Percentiles rank a stretch among this genome's conserved stretches.
These are phyloP conservation scores for Morpho helenor DNA, from an alignment of 2,888 invertebrate species.

Conservation along the genomic window DNA sequence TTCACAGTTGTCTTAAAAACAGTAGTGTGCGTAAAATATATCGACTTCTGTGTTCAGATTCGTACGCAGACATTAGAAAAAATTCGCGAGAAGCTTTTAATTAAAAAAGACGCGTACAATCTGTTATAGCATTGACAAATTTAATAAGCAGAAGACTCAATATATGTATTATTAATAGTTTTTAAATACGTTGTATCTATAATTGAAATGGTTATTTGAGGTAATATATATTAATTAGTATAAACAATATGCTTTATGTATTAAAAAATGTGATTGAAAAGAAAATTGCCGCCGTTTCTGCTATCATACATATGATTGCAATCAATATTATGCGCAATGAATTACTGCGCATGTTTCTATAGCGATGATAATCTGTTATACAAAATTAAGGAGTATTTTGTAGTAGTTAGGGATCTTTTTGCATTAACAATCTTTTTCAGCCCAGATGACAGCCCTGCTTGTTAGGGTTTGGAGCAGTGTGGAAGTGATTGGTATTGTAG, in stretches of 20 bases:
- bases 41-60: no score
- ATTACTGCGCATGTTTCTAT: slow-evolving; percentile 71
- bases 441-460: slow-evolving; percentile 62
- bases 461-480: slow-evolving; percentile 53
- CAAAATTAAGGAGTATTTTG: slow-evolving; percentile 31
- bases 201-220: no score
- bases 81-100: no score
- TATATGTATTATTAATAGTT: no score
- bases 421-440: slow-evolving; percentile 9
- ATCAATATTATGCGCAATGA: slow-evolving; percentile 75
- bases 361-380: slow-evolving; percentile 26
- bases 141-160: no score
- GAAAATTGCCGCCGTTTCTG: slow-evolving; percentile 65
- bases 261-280: slow-evolving; percentile 12
- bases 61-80: no score
- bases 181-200: no score
- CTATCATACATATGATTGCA: slow-evolving; percentile 61
- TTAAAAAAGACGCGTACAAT: no score
- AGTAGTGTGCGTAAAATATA: no score
- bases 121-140: no score
- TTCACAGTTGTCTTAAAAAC: no score
- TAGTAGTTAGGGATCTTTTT: slow-evolving; percentile 21
- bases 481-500: slow-evolving; percentile 50
- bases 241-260: neutral
- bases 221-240: no score